Base-by-base conservation (phyloP, 2,113 vertebrate species). In the Malaclemys terrapin region DNA sequence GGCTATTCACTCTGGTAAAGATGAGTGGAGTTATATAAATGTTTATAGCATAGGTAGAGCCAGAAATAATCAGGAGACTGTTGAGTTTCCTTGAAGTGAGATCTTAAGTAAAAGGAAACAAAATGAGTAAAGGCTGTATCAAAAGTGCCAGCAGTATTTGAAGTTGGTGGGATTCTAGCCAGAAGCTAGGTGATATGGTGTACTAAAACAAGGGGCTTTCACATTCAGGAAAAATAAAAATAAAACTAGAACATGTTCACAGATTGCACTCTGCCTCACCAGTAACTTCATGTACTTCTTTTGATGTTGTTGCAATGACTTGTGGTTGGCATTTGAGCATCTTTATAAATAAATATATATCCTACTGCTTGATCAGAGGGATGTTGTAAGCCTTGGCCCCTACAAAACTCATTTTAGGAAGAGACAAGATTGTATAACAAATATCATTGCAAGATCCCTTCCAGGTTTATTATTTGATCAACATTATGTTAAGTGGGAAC, bases 251-350 rank as follows among this genome's bases (percentile, higher is more conserved):
- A 13, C 27, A 2, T 2, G 6, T 14, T 5, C 0, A 1, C 8
- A 56, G 76, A 78, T 47, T 79, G n/a, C 31, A 25, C n/a, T 24
- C 50, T 2, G 3, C 1, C 1, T 24, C 0, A 1, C 49, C 2
- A 25, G 24, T 6, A 38, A 29, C 0, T 0, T 1, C 1, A 0
- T 5, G 69, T 65, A 42, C 45, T 84, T 75, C 47, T 25, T 80
- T 42, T 35, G 52, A 5, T 82, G 20, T 6, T 49, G 1, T 1
- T 69, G 50, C 0, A 0, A 4, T 19, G 35, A 42, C 53, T 42
- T 75, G 25, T 65, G 29, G 2, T 0, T 65, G 62, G 5, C 42
- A 87, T 69, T 69, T 80, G 9, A 50, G 0, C 42, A 31, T 42
- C 75, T 84, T 42, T 62, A 75, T n/a, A 59, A 50, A 24, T 27